phyloP scores from a whole-genome alignment of 1,140 invertebrate species.

The Bombus difficillimus region DNA sequence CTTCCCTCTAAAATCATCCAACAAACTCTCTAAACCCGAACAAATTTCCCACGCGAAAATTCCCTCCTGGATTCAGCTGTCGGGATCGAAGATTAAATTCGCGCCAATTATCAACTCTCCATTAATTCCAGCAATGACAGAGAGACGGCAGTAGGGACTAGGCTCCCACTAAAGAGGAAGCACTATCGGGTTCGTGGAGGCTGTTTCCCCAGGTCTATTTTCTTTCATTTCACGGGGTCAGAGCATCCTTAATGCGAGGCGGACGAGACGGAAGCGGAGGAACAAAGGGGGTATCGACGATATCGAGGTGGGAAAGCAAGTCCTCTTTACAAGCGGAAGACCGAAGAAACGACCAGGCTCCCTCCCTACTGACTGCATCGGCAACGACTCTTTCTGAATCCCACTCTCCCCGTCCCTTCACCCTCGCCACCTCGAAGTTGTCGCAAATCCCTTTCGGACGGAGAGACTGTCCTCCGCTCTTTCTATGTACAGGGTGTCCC shows the following conservation, averaged over 20 bases:
- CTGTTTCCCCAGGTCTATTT: slow-evolving; percentile 29
- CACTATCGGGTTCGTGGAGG: background rate
- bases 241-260: slow-evolving; percentile 49
- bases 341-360: slow-evolving; percentile 41
- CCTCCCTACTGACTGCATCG: slow-evolving; percentile 27
- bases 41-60: background rate
- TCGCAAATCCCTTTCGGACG: slow-evolving; percentile 66
- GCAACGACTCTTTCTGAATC: slow-evolving; percentile 41
- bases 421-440: slow-evolving; percentile 29
- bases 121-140: slow-evolving; percentile 29
- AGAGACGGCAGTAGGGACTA: background rate
- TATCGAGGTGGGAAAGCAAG: slow-evolving; percentile 57
- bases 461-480: slow-evolving; percentile 39
- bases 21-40: background rate
- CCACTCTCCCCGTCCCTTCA: background rate
- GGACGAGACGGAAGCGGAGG: slow-evolving; percentile 27
- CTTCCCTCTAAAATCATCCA: background rate
- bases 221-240: slow-evolving; percentile 47
- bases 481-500: background rate
- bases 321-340: slow-evolving; percentile 47
- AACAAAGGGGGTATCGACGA: slow-evolving; percentile 59
- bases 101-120: slow-evolving; percentile 48
- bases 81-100: slow-evolving; percentile 43
- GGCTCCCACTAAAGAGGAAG: background rate
- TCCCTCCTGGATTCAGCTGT: background rate